Evolutionary conservation across 2,113 vertebrate genomes (phyloP).

Genomic region (Clarias batrachus): DNA sequence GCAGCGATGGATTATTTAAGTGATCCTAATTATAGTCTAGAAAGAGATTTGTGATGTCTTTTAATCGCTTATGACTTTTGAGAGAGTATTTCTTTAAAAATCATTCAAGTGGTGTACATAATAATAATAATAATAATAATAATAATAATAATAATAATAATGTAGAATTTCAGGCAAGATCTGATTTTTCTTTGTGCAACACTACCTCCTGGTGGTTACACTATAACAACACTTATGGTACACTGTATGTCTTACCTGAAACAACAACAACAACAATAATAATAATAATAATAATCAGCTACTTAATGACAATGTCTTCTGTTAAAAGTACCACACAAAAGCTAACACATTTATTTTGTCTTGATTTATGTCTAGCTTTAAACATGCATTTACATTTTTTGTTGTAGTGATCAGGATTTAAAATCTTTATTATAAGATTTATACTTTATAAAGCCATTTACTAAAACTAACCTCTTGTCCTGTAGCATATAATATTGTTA

Average conservation of each 20-base stretch:
- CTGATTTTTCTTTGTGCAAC: not conserved
- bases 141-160: too few relatives aligned
- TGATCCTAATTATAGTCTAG: not conserved
- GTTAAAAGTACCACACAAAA: not conserved
- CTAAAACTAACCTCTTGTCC: not conserved
- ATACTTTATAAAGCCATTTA: not conserved
- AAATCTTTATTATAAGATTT: too few relatives aligned
- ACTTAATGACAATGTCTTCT: not conserved
- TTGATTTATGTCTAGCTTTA: not conserved
- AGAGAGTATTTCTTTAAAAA: not conserved
- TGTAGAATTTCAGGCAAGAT: not conserved
- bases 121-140: too few relatives aligned
- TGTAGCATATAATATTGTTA: not conserved
- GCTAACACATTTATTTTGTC: not conserved
- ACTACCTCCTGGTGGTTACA: constrained; percentile 46
- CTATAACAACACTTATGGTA: not conserved
- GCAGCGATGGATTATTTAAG: too few relatives aligned
- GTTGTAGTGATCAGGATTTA: too few relatives aligned
- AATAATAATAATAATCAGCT: too few relatives aligned
- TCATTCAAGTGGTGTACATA: not conserved
- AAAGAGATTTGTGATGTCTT: not conserved
- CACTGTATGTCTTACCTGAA: not conserved
- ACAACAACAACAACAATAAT: not conserved
- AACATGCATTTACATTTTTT: too few relatives aligned
- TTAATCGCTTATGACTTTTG: not conserved